Evolutionary conservation across 53 echinoderm and acorn worm species (phyloP), one percentile per base, ranked within the genome.

Genomic region (Echinarachnius parma): DNA sequence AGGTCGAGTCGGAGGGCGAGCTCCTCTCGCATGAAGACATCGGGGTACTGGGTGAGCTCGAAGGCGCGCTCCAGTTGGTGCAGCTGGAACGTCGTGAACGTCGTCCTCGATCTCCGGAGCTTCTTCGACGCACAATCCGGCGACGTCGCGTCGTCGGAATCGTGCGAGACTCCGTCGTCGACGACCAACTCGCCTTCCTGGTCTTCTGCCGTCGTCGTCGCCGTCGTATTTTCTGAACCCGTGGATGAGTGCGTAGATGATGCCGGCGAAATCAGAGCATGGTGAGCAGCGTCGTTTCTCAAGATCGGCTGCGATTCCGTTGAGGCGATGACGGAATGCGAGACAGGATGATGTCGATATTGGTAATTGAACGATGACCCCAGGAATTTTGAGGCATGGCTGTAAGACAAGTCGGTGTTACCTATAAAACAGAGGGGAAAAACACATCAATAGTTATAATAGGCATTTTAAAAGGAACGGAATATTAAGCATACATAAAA

Each of bases 1-100:
- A 98, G 81, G 46, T 92, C 85, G 9, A 98, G 48, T 48, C 89
- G 52, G 60, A 92, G 49, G 4, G 98, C 98, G 28, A 98, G 58
- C 22, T 98, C 98, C 33, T 98, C 98, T 15, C 98, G 76, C 52
- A 84, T 89, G 53, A 92, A 98, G 2, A 98, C 98, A 59, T 98
- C 98, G 13, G 98, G 98, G 58, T 98, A 98, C 64, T 98, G 98
- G 10, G 98, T 92, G 81, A 88, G 92, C 70, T 98, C 88, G 37
- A 98, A 98, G 18, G 98, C 83, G 18, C 77, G 52, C 76, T 98
- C 98, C 19, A 98, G 45, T 53, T 98, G 91, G 48, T 98, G 98
- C 31, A 98, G 81, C 64, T 98, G 98, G 60, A 79, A 98, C 1
- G 98, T 98, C 22, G 98, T 98, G 67, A 98, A 98, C 13, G 98